phyloP scores from a whole-genome alignment of 2,888 invertebrate genomes.

The Andrena praecox region DNA sequence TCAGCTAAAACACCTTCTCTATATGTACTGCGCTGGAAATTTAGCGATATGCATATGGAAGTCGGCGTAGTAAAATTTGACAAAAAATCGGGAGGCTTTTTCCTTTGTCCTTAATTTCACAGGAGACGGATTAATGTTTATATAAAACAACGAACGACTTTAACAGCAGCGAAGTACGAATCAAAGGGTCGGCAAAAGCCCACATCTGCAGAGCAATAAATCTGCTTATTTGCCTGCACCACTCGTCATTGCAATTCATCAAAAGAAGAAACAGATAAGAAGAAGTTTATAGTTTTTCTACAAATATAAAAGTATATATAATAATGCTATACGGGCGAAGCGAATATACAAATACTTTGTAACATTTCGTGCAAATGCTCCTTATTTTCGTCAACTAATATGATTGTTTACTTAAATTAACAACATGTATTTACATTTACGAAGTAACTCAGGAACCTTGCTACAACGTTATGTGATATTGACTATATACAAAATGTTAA shows the following conservation, averaged over 20 bases:
- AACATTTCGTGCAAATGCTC: background rate
- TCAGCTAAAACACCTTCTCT: constrained; percentile 87
- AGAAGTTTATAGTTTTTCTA: constrained; percentile 44
- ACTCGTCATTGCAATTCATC: background rate
- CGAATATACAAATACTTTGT: constrained; percentile 28
- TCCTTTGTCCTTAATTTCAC: background rate
- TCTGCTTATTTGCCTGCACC: constrained; percentile 3
- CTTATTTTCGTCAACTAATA: background rate
- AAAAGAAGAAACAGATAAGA: background rate
- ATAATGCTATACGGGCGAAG: constrained; percentile 7
- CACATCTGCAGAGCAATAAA: constrained; percentile 8
- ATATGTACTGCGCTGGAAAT: constrained; percentile 88
- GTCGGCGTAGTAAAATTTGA: constrained; percentile 56
- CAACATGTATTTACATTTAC: background rate
- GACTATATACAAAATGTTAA: constrained; percentile 8
- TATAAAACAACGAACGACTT: background rate
- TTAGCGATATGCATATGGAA: constrained; percentile 88
- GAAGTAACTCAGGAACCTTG: background rate
- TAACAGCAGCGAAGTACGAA: background rate
- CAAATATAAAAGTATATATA: constrained; percentile 15
- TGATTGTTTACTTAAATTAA: background rate
- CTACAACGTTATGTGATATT: background rate
- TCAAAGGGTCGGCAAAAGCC: background rate
- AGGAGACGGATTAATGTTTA: background rate
- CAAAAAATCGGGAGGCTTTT: background rate